Percentiles rank a stretch among this genome's conserved stretches.
These are phyloP conservation scores for Neodiprion pinetum DNA, from an alignment of 1,140 invertebrate species.

Conservation along the genomic window DNA sequence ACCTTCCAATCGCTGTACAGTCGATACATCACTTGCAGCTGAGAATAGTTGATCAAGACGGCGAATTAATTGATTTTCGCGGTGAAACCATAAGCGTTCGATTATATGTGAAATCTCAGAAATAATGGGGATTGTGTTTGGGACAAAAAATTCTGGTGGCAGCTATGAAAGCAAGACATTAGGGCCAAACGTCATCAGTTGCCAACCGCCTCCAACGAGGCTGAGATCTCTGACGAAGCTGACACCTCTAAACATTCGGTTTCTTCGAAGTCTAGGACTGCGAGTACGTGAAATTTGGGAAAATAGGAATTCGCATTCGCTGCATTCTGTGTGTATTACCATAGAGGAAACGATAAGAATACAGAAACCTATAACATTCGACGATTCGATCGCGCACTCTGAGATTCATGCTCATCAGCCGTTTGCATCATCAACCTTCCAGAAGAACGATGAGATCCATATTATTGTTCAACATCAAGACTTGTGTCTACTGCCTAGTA, in stretches of 20 bases:
- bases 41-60: slow-evolving; percentile 30
- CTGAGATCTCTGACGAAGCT: slow-evolving; percentile 15
- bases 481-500: slow-evolving; percentile 43
- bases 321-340: neutral
- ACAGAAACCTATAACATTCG: neutral
- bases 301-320: neutral
- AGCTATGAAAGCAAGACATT: too few relatives aligned
- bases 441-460: slow-evolving; percentile 50
- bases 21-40: slow-evolving; percentile 25
- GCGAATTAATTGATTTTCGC: slow-evolving; percentile 27
- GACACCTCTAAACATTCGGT: slow-evolving; percentile 29
- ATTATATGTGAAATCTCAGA: slow-evolving; percentile 27
- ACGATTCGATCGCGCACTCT: too few relatives aligned
- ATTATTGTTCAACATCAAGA: slow-evolving; percentile 53
- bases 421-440: slow-evolving; percentile 43
- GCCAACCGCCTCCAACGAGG: slow-evolving; percentile 22
- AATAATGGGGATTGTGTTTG: slow-evolving; percentile 23
- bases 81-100: slow-evolving; percentile 37
- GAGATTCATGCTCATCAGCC: slow-evolving; percentile 25
- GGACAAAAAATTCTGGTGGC: neutral
- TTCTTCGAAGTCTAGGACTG: slow-evolving; percentile 30
- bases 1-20: slow-evolving; percentile 19
- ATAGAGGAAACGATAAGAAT: slow-evolving; percentile 35
- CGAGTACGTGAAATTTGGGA: neutral
- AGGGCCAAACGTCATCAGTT: neutral